These are phyloP conservation scores for Frieseomelitta varia DNA, from an alignment of 1,140 invertebrate genomes.

Conservation along the genomic window DNA sequence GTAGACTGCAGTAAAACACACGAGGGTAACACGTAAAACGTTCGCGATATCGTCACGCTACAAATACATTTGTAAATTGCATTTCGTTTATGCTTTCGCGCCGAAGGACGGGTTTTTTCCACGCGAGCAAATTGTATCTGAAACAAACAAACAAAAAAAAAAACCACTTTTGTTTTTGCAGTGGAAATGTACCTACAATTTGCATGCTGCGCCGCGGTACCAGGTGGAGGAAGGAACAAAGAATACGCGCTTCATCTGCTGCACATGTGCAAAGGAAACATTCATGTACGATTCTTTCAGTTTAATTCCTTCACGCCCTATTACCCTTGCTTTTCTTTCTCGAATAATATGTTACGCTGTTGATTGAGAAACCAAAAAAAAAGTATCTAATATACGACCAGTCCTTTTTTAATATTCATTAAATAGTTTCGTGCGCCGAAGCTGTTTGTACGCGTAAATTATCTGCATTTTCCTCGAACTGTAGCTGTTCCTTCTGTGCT, in stretches of 20 bases:
- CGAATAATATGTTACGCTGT: background rate
- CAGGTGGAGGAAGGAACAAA: constrained; percentile 95
- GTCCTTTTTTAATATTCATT: too few relatives aligned
- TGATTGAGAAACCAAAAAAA: background rate
- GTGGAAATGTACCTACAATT: constrained; percentile 95
- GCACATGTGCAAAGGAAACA: constrained; percentile 92
- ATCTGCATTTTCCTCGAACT: background rate
- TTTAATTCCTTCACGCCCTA: constrained; percentile 33
- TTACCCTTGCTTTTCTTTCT: background rate
- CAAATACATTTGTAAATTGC: background rate
- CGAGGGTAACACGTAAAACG: background rate
- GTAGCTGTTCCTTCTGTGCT: background rate
- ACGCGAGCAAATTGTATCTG: constrained; percentile 2
- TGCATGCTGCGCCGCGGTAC: constrained; percentile 94
- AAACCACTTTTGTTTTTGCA: constrained; percentile 75
- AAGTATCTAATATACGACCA: too few relatives aligned
- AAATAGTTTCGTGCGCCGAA: background rate
- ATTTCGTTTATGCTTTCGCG: constrained; percentile 13
- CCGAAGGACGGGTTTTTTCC: background rate
- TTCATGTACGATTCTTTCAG: constrained; percentile 85
- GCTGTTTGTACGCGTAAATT: background rate
- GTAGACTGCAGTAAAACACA: background rate
- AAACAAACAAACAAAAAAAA: background rate
- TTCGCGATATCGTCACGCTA: background rate
- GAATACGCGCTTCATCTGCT: constrained; percentile 97